These are phyloP conservation scores for Xiphophorus couchianus DNA, from an alignment of 2,113 vertebrate species.

Conservation along the genomic window DNA sequence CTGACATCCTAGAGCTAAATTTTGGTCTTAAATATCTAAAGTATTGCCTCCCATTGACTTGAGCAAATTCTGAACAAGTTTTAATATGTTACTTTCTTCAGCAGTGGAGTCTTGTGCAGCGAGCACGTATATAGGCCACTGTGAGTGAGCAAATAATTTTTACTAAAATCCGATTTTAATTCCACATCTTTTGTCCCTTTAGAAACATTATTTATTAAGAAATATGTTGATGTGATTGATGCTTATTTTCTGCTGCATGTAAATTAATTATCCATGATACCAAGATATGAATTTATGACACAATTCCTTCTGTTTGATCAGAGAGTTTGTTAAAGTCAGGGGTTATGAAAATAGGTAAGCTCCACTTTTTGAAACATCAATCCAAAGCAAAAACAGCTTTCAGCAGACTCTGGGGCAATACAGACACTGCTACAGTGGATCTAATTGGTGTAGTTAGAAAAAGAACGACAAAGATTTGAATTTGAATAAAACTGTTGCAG, in stretches of 20 bases:
- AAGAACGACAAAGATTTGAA: constrained; percentile 54
- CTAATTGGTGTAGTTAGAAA: constrained; percentile 66
- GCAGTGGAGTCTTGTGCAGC: neutral
- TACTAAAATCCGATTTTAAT: neutral
- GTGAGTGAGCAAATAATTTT: neutral
- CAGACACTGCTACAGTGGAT: constrained; percentile 66
- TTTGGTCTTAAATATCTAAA: neutral
- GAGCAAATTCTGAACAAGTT: neutral
- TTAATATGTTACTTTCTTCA: neutral
- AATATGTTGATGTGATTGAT: neutral
- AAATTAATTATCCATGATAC: neutral
- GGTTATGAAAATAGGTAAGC: constrained; percentile 41
- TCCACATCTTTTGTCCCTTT: neutral
- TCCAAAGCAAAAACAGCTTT: constrained; percentile 45
- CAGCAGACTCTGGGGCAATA: constrained; percentile 59
- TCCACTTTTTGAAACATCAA: constrained; percentile 59
- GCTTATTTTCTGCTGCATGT: neutral
- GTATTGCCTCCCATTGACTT: neutral
- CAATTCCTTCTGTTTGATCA: constrained; percentile 27
- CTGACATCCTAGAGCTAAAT: no score
- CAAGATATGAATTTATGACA: constrained; percentile 1
- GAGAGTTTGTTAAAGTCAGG: constrained; percentile 23
- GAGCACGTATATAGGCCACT: neutral
- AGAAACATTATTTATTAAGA: neutral
- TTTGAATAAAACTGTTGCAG: constrained; percentile 46